Evolutionary conservation across 2,888 invertebrate species (phyloP), one percentile per base, ranked within the genome.

Genomic region (Melangyna quadrimaculata): DNA sequence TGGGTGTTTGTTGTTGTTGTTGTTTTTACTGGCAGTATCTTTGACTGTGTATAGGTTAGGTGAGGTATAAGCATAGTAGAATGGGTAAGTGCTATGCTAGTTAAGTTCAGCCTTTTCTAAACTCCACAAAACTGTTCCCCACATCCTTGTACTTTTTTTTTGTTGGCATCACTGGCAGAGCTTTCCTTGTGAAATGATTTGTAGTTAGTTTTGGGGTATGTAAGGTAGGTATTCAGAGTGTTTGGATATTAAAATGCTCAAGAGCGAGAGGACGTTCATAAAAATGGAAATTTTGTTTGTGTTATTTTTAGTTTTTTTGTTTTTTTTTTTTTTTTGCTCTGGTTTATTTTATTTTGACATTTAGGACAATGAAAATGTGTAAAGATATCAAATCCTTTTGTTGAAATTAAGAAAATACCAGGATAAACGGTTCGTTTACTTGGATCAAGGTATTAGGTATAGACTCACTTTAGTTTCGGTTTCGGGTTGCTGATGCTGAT

Each of bases 111-210:
- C 45, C 61, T 72, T 75, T 69, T 53, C 45, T 14, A 48, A 69
- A 61, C 48, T 63, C 70, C 59, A 57, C 63, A 70, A 79, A 79
- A 71, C 65, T 59, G 74, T 70, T 70, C 59, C 59, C 40, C 73
- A 74, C 59, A 59, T 74, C 57, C 51, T 71, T 74, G 61, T 73
- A n/a, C n/a, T n/a, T n/a, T n/a, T n/a, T n/a, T n/a, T n/a, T 53
- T 51, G 53, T n/a, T n/a, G 19, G 3, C 22, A 37, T 43, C 12
- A 10, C 40, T 73, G 37, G 51, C 51, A 12, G 48, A 24, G 24
- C 32, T 48, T 43, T 74, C 45, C 35, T 63, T 75, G 22, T 59
- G 48, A 80, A 84, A 84, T 84, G 84, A 84, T 84, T 80, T 84
- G 84, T 80, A 72, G 65, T 57, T 77, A 67, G 81, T 59, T 82